phyloP scores from a whole-genome alignment of 2,113 vertebrate species.

The Hippocampus guttulatus region DNA sequence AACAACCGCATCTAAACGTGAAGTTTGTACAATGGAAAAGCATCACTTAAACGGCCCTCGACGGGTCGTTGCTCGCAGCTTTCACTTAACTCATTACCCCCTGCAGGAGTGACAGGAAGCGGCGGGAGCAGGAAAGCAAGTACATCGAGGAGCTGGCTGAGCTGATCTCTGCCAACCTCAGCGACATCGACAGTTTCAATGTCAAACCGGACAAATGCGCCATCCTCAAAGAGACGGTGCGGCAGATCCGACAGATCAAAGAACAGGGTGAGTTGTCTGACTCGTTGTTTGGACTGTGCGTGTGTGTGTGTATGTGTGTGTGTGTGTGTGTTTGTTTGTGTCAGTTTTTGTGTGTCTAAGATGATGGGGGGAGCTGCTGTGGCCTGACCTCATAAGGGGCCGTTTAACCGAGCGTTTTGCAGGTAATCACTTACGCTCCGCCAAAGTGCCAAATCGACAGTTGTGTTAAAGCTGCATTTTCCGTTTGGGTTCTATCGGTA shows the following conservation, averaged over 20 bases:
- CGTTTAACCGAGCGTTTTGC: constrained; percentile 56
- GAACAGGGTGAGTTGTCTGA: constrained; percentile 84
- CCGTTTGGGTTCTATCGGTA: constrained; percentile 16
- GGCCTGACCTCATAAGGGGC: constrained; percentile 15
- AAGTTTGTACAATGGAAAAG: neutral
- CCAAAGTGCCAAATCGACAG: constrained; percentile 56
- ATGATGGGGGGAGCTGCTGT: constrained; percentile 44
- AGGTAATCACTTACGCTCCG: constrained; percentile 56
- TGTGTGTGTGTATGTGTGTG: constrained; percentile 7
- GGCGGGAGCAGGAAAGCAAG: constrained; percentile 96
- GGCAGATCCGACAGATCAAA: constrained; percentile 97
- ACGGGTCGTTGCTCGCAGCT: neutral
- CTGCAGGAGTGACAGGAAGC: constrained; percentile 86
- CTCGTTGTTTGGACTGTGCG: constrained; percentile 9
- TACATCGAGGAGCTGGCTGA: constrained; percentile 97
- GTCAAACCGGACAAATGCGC: constrained; percentile 99
- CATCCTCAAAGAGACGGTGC: constrained; percentile 97
- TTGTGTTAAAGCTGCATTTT: constrained; percentile 48
- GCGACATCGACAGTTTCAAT: constrained; percentile 97
- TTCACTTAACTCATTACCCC: constrained; percentile 13
- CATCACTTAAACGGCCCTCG: neutral
- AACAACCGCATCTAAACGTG: neutral
- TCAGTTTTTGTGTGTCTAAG: neutral
- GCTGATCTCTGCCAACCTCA: constrained; percentile 95
- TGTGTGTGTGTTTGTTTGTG: constrained; percentile 7